These are phyloP conservation scores for Gari tellinella DNA, from an alignment of 2,888 invertebrate species.

Conservation along the genomic window DNA sequence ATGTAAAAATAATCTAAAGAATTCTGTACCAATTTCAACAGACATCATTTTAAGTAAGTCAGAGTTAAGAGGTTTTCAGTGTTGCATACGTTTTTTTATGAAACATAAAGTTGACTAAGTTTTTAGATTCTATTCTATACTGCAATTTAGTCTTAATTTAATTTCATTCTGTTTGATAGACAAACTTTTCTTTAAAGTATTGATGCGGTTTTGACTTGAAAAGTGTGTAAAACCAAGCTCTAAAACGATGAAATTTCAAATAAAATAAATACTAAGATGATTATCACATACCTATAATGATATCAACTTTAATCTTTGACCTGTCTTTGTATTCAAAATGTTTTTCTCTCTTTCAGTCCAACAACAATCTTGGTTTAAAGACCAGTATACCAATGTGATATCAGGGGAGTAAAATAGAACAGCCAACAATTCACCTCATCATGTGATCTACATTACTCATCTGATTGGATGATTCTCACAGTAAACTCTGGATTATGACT, in stretches of 20 bases:
- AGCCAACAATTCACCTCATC: constrained; percentile 60
- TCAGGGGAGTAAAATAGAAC: constrained; percentile 46
- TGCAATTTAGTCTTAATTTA: background rate
- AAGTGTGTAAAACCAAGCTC: too few relatives aligned
- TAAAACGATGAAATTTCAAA: too few relatives aligned
- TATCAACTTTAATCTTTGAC: too few relatives aligned
- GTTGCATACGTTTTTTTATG: too few relatives aligned
- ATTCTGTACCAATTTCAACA: too few relatives aligned
- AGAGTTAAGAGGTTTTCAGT: too few relatives aligned
- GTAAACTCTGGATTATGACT: background rate
- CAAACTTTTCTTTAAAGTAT: too few relatives aligned
- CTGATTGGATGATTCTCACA: constrained; percentile 54
- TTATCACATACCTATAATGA: too few relatives aligned
- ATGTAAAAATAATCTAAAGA: too few relatives aligned
- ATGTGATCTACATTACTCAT: constrained; percentile 57
- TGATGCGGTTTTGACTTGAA: too few relatives aligned
- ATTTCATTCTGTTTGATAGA: background rate
- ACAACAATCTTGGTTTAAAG: constrained; percentile 65
- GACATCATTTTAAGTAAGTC: too few relatives aligned
- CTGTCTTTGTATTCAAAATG: background rate
- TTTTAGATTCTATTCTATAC: background rate
- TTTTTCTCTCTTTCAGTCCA: constrained; percentile 48
- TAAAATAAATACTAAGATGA: too few relatives aligned
- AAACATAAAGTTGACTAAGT: background rate
- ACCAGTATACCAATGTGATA: constrained; percentile 57